These are phyloP conservation scores for Glaucopsyche alexis DNA, from an alignment of 2,888 invertebrate species.

Conservation along the genomic window DNA sequence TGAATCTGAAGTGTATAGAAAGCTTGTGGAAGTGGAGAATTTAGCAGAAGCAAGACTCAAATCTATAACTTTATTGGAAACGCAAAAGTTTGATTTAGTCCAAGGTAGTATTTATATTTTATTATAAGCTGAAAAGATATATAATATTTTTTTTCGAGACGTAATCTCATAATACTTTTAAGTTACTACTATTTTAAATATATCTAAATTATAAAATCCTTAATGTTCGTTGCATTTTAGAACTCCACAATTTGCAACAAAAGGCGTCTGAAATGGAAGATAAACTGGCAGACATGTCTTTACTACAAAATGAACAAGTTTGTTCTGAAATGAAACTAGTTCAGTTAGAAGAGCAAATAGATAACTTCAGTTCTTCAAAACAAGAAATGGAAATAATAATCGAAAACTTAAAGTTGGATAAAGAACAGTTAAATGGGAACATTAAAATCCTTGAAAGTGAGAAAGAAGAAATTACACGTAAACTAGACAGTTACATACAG, in stretches of 20 bases:
- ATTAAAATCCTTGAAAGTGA: conserved; percentile 80
- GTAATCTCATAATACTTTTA: neutral
- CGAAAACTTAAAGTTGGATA: conserved; percentile 72
- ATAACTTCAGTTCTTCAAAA: conserved; percentile 74
- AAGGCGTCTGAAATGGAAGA: conserved; percentile 82
- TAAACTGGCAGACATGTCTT: conserved; percentile 80
- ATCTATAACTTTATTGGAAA: conserved; percentile 81
- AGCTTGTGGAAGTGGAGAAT: conserved; percentile 70
- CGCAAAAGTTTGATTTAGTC: conserved; percentile 84
- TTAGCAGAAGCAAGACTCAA: conserved; percentile 78
- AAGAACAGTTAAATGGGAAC: conserved; percentile 74
- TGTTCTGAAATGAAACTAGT: conserved; percentile 88
- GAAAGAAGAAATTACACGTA: conserved; percentile 80
- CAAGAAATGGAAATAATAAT: conserved; percentile 72
- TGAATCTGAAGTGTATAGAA: conserved; percentile 74
- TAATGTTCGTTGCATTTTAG: conserved; percentile 52
- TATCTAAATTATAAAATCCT: too few species aligned
- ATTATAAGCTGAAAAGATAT: neutral
- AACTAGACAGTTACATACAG: conserved; percentile 83
- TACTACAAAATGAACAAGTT: conserved; percentile 84
- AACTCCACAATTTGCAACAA: conserved; percentile 79
- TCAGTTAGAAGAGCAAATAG: conserved; percentile 88
- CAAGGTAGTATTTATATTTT: conserved; percentile 79
- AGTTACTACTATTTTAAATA: too few species aligned
- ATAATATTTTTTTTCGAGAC: neutral